Evolutionary conservation across 2,113 vertebrate species (phyloP).

Genomic region (Acinonyx jubatus): DNA sequence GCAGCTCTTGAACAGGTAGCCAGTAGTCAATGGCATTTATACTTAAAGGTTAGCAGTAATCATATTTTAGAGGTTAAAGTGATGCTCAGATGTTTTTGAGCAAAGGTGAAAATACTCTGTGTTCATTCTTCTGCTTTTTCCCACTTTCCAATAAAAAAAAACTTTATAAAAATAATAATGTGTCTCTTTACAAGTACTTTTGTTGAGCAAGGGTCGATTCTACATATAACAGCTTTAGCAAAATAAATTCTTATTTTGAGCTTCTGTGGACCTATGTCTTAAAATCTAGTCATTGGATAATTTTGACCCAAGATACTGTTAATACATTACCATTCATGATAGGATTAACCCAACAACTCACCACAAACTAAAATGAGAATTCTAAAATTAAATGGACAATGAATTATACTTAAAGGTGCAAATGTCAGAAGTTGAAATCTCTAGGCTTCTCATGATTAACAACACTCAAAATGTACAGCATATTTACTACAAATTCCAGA

Average conservation of each 20-base stretch:
- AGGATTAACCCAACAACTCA: not conserved
- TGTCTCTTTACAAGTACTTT: not conserved
- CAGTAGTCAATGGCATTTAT: not conserved
- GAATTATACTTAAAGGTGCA: conserved; percentile 28
- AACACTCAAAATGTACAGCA: not conserved
- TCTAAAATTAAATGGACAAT: conserved; percentile 30
- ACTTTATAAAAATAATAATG: not conserved
- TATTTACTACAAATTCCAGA: conserved; percentile 5
- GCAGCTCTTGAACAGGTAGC: not conserved
- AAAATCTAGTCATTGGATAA: conserved; percentile 5
- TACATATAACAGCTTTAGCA: not conserved
- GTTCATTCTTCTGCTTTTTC: not conserved
- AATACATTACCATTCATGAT: not conserved
- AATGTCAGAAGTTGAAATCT: conserved; percentile 12
- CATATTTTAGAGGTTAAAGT: not conserved
- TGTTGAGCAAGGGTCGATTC: not conserved
- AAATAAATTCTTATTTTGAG: conserved; percentile 20
- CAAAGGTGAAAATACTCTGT: not conserved
- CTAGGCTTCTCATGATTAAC: not conserved
- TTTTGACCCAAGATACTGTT: not conserved
- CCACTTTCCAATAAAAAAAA: not conserved
- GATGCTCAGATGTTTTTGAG: not conserved
- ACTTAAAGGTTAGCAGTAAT: not conserved
- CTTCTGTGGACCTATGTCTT: not conserved
- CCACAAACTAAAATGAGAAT: conserved; percentile 15